Base-by-base conservation (phyloP, 2,888 invertebrate species). In the Sipha maydis region DNA sequence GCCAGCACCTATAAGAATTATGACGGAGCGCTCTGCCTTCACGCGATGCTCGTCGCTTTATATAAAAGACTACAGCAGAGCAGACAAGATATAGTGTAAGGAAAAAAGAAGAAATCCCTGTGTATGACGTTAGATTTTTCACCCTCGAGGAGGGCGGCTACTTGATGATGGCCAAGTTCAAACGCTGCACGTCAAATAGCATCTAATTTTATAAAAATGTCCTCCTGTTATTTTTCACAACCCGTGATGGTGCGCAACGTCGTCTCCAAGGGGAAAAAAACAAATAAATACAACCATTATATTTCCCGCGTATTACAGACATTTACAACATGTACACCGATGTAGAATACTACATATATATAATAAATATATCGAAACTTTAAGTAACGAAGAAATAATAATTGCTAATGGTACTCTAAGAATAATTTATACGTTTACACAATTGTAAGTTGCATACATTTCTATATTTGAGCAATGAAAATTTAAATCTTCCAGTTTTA, bases 91-190 rank as follows among this genome's bases (percentile, higher is more conserved):
- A 61, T 61, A 61, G 61, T 8, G 61, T 21, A 25, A 61, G 61
- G 21, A 84, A 19, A 21, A 75, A 75, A 79, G 31, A 61, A 38
- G 38, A 85, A 86, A 86, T 86, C 86, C 79, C 73, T 86, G 86
- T 56, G 31, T 56, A 79, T 79, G 86, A 86, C 86, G 86, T 86
- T 86, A 86, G 73, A 86, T 86, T 71, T 86, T 86, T 86, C 79
- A 86, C 38, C 19, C 85, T 61, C 67, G 8, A 38, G 77, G 31
- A 17, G 25, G 41, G 61, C 79, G 34, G 25, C 54, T 79, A 61
- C 61, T 31, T 31, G 80, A 82, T 48, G 38, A 41, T 25, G 82
- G 38, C 73, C 38, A 34, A 31, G 79, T 73, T 79, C 3, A 79
- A 56, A 79, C 75, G 14, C 28, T 61, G 28, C 34, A 79, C 41